phyloP scores from a whole-genome alignment of 2,797 vertebrate species.

The Pterois miles region DNA sequence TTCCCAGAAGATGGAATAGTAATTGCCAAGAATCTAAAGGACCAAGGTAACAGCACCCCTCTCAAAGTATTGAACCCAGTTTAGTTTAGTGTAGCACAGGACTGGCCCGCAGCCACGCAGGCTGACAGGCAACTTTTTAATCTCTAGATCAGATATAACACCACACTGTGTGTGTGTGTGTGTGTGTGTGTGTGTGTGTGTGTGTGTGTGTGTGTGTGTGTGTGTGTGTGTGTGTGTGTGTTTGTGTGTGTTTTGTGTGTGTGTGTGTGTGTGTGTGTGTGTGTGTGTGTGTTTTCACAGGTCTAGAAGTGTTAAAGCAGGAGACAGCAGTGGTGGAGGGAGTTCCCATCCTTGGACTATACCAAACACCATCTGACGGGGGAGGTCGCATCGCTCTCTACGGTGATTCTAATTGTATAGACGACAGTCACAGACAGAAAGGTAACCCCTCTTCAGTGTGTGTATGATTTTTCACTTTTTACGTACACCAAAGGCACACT shows the following conservation, averaged over 20 bases:
- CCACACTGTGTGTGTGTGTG: neutral
- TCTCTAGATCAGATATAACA: neutral
- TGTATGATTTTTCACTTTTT: neutral
- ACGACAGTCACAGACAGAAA: conserved; percentile 98
- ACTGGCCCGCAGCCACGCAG: conserved; percentile 16
- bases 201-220: neutral
- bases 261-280: conserved; percentile 1
- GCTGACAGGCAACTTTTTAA: neutral
- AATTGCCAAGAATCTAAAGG: conserved; percentile 95
- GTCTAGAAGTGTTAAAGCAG: conserved; percentile 96
- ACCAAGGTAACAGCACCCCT: conserved; percentile 89
- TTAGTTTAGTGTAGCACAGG: conserved; percentile 2
- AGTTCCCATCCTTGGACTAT: conserved; percentile 94
- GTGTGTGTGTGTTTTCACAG: conserved; percentile 70
- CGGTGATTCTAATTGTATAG: conserved; percentile 97
- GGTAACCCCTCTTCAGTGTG: conserved; percentile 74
- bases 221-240: neutral
- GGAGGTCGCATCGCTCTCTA: conserved; percentile 95
- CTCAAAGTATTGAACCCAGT: conserved; percentile 16
- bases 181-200: neutral
- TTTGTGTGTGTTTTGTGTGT: conserved; percentile 7
- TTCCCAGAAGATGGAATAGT: conserved; percentile 98
- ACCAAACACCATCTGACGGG: conserved; percentile 92
- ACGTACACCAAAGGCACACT: too few relatives aligned
- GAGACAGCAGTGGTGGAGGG: conserved; percentile 93